Conservation (phyloP, 2,113 vertebrate genomes). For the Genyomyrus donnyi region DNA sequence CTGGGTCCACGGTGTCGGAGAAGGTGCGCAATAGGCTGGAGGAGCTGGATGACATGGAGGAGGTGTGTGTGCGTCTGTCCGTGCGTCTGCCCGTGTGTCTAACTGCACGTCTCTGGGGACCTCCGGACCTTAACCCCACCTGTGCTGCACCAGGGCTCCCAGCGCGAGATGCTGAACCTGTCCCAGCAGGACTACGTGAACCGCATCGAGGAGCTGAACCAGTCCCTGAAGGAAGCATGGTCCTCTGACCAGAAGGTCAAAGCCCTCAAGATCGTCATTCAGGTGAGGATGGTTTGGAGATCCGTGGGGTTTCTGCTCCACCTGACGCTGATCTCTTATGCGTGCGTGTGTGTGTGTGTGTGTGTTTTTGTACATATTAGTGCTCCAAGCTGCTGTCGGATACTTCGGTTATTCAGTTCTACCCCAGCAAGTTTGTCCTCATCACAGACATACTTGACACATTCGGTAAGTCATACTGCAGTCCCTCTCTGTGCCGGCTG, state of each 20-base stretch:
- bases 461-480: slow-evolving; percentile 70
- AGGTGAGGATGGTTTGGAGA: slow-evolving; percentile 62
- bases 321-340: background rate
- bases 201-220: slow-evolving; percentile 92
- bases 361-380: slow-evolving; percentile 44
- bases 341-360: background rate
- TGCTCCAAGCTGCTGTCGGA: slow-evolving; percentile 97
- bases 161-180: slow-evolving; percentile 87
- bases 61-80: slow-evolving; percentile 57
- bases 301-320: background rate
- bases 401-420: slow-evolving; percentile 93
- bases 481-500: background rate
- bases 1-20: slow-evolving; percentile 83
- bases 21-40: slow-evolving; percentile 92
- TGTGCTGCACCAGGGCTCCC: slow-evolving; percentile 72
- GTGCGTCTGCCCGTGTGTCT: too few relatives aligned
- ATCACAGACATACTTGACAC: slow-evolving; percentile 97
- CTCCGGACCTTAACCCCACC: slow-evolving; percentile 12
- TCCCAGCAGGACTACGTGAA: slow-evolving; percentile 95
- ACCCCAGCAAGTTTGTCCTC: slow-evolving; percentile 97
- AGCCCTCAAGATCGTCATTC: slow-evolving; percentile 96
- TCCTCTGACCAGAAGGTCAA: slow-evolving; percentile 96
- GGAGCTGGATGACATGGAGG: slow-evolving; percentile 92
- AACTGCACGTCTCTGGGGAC: too few relatives aligned
- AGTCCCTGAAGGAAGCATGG: slow-evolving; percentile 95